Percentiles rank a stretch among this genome's conserved stretches.
Conservation (phyloP, 2,797 vertebrate species). For the Masticophis lateralis region DNA sequence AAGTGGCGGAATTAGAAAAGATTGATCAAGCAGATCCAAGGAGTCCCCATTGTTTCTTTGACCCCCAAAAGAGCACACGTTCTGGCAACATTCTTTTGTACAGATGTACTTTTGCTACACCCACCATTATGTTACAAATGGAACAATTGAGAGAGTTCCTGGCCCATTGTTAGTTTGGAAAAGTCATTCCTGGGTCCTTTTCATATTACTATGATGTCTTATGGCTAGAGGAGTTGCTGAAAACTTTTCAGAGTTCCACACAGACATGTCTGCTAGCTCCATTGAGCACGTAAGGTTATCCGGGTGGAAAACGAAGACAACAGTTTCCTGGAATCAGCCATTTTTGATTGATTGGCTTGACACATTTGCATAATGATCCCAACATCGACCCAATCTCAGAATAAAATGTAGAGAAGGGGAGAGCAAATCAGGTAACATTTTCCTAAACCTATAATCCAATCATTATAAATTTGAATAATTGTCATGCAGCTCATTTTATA, state of each 20-base stretch:
- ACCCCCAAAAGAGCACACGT: not conserved
- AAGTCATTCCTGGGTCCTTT: not conserved
- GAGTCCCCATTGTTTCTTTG: not conserved
- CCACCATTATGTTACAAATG: not conserved
- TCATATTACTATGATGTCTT: not conserved
- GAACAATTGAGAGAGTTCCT: not conserved
- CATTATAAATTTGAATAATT: not conserved
- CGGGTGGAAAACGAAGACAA: not conserved
- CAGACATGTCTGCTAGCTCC: not conserved
- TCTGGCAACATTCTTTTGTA: not conserved
- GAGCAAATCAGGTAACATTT: not conserved
- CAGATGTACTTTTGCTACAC: not conserved
- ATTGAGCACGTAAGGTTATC: not conserved
- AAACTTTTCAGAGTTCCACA: not conserved
- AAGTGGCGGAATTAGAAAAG: not conserved
- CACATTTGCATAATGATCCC: not conserved
- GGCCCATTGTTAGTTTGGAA: not conserved
- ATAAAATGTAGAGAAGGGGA: not conserved
- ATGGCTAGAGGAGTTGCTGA: not conserved
- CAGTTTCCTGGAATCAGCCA: not conserved
- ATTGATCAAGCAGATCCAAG: not conserved
- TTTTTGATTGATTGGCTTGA: not conserved
- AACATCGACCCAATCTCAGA: not conserved
- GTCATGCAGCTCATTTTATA: not conserved
- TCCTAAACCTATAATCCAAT: not conserved